phyloP scores from a whole-genome alignment of 2,797 vertebrate genomes.

The Phaenicophaeus curvirostris region DNA sequence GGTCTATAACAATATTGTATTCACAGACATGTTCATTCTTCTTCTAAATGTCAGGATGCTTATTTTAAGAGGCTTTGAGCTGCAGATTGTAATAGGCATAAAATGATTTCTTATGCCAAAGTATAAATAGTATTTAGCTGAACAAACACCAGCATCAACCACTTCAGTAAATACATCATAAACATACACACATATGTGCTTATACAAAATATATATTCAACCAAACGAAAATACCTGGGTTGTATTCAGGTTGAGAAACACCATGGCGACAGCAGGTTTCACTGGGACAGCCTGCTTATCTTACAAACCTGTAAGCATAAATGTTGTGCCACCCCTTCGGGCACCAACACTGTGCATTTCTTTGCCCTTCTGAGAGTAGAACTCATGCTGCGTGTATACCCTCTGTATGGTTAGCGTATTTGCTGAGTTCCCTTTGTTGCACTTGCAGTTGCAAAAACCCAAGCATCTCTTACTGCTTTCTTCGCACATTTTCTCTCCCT shows the following conservation, averaged over 20 bases:
- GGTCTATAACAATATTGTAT: background rate
- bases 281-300: background rate
- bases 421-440: background rate
- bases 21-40: background rate
- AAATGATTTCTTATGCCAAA: background rate
- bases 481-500: background rate
- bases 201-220: background rate
- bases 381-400: background rate
- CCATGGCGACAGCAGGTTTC: background rate
- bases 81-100: background rate
- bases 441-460: background rate
- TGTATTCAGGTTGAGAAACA: background rate
- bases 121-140: background rate
- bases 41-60: background rate
- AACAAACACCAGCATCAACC: background rate
- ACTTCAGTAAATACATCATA: background rate
- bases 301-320: background rate
- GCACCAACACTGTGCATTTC: too few species aligned
- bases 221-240: background rate
- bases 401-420: background rate
- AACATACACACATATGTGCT: background rate
- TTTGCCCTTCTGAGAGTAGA: background rate
- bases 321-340: background rate
- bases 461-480: background rate
- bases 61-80: background rate